Percentiles rank a stretch among this genome's conserved stretches.
Conservation (phyloP, 2,113 vertebrate species). For the Lepisosteus oculatus region DNA sequence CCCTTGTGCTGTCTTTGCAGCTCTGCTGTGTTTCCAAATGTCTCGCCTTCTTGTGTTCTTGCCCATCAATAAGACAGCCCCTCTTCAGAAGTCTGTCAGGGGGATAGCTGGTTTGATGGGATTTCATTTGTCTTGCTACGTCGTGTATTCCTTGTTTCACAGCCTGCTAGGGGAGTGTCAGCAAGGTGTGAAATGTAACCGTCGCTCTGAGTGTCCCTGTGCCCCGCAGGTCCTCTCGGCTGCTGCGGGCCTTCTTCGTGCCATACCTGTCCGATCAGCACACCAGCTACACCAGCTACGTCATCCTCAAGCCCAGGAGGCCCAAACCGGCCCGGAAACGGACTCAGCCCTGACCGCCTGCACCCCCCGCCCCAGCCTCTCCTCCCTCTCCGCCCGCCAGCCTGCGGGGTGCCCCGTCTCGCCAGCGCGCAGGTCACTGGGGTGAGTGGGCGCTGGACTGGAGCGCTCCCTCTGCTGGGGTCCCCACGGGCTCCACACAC, state of each 20-base stretch:
- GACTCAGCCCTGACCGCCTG: constrained; percentile 32
- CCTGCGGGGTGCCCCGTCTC: neutral
- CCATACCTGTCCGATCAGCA: constrained; percentile 75
- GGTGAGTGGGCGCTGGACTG: too few relatives aligned
- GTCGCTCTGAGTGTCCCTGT: neutral
- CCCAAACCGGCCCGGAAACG: constrained; percentile 61
- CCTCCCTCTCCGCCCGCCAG: constrained; percentile 1
- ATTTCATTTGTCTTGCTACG: neutral
- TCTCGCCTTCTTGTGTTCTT: neutral
- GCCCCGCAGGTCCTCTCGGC: constrained; percentile 69
- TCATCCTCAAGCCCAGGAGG: constrained; percentile 74
- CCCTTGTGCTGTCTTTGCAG: neutral
- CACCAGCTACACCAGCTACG: constrained; percentile 71
- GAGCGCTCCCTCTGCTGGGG: too few relatives aligned
- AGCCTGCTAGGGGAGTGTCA: neutral
- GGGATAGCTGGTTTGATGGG: too few relatives aligned
- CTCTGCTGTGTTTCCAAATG: neutral
- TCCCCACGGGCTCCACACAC: too few relatives aligned
- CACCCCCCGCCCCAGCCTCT: neutral
- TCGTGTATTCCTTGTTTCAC: too few relatives aligned
- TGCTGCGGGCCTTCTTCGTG: constrained; percentile 78
- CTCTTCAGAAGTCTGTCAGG: too few relatives aligned
- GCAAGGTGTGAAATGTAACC: neutral
- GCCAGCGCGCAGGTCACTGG: neutral
- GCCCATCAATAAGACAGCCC: too few relatives aligned